phyloP scores from a whole-genome alignment of 2,888 invertebrate genomes.

The Latrodectus elegans region DNA sequence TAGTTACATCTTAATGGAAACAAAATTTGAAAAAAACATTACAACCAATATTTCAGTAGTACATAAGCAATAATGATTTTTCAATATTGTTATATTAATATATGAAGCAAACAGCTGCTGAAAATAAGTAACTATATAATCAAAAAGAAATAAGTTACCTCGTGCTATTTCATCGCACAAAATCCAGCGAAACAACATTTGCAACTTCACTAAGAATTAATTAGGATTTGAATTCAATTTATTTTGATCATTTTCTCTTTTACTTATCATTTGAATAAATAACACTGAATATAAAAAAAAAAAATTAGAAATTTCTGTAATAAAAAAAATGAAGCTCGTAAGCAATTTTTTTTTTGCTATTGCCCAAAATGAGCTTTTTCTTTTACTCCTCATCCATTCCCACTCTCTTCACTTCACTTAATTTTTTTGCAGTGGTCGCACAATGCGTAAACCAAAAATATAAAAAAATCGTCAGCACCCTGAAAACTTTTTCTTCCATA shows the following conservation, averaged over 20 bases:
- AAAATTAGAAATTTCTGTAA: neutral
- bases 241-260: neutral
- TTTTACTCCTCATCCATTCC: neutral
- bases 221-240: neutral
- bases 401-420: neutral
- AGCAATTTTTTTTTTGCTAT: neutral
- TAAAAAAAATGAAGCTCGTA: neutral
- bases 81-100: too few species aligned
- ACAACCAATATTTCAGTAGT: too few species aligned
- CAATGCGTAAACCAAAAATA: neutral
- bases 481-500: slow-evolving; percentile 1
- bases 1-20: too few species aligned
- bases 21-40: too few species aligned
- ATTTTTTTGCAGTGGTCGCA: neutral
- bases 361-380: neutral
- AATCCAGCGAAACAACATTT: neutral
- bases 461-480: slow-evolving; percentile 1
- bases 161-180: neutral
- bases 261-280: neutral
- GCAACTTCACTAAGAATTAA: neutral
- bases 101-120: too few species aligned
- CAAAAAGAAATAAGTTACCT: too few species aligned
- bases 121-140: too few species aligned
- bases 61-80: too few species aligned
- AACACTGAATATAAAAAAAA: neutral